Base-by-base conservation (phyloP, 37 sponge, comb jelly and placozoan species). In the Ephydatia muelleri region DNA sequence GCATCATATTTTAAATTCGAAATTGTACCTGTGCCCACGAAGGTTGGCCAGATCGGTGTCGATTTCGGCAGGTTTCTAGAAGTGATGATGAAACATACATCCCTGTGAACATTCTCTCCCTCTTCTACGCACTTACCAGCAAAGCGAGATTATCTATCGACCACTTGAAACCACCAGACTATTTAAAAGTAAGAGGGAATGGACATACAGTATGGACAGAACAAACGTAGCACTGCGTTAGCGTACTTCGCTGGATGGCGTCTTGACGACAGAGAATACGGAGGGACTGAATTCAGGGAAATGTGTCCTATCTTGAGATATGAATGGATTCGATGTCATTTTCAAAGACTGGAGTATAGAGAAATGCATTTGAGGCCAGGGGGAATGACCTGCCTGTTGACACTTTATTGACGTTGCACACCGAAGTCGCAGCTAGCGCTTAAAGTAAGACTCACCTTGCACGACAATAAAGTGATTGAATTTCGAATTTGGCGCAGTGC, bases 131-230 rank as follows among this genome's bases (percentile, higher is more conserved):
- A 82, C 93, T 82, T 31, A 93, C 93, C 86, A 93, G 57, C 34
- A 71, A 30, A 38, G 93, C 90, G 27, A 93, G 78, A 16, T 93
- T 82, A 48, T 93, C 93, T 19, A 93, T 93, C 21, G 93, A 93
- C 93, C 93, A 93, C 11, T 73, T 79, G 32, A 93, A 93, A 22
- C 75, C 47, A 4, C 47, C 48, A 71, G 68, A 78, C 43, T 29
- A 22, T 67, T 83, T 71, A 4, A 66, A 22, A 33, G 70, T 71
- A 2, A 34, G 33, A 65, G 75, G 36, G 1, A 21, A 32, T 2
- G 57, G 49, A 19, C 21, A 43, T 72, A 72, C 23, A 23, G 8
- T 5, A 26, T 23, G 16, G 65, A 49, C 14, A 78, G 5, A 14
- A 34, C 76, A 75, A 75, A 71, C 19, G 16, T 43, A 43, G 43